Percentiles rank a stretch among this genome's conserved stretches.
These are phyloP conservation scores for Metridium senile DNA, from an alignment of 92 coral and sea anemone species.

Conservation along the genomic window DNA sequence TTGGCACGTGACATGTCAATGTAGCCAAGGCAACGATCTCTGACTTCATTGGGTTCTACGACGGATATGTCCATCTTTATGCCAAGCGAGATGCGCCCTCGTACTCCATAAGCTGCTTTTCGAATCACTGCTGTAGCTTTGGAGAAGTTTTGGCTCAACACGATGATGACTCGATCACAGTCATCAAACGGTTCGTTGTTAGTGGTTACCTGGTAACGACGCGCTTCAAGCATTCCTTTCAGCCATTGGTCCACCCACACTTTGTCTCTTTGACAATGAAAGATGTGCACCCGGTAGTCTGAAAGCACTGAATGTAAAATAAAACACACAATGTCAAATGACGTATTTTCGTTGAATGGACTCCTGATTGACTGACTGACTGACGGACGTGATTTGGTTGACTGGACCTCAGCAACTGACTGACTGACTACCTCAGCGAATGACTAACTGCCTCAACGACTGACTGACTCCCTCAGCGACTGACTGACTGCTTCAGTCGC, in stretches of 20 bases:
- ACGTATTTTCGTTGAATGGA: no score
- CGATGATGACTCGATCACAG: conserved; percentile 47
- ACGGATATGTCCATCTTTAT: conserved; percentile 21
- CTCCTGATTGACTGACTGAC: no score
- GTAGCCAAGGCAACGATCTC: conserved; percentile 13
- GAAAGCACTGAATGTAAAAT: conserved; percentile 39
- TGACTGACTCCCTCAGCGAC: no score
- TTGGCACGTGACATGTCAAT: conserved; percentile 44
- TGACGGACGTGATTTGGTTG: no score
- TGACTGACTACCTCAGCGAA: no score
- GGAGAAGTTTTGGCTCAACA: conserved; percentile 46
- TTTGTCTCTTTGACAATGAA: conserved; percentile 60
- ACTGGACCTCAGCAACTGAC: no score
- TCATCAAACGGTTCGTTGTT: conserved; percentile 43
- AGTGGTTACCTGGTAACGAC: conserved; percentile 60
- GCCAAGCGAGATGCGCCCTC: conserved; percentile 29
- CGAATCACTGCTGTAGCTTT: neutral
- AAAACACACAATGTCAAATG: neutral
- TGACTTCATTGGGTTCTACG: conserved; percentile 12
- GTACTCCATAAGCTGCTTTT: conserved; percentile 20
- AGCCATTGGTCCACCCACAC: conserved; percentile 73
- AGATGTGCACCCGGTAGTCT: conserved; percentile 77
- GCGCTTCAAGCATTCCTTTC: conserved; percentile 62
- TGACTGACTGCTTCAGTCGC: no score
- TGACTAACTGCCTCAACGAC: no score